phyloP scores from a whole-genome alignment of 2,797 vertebrate species.

The Gymnothorax reevesii region DNA sequence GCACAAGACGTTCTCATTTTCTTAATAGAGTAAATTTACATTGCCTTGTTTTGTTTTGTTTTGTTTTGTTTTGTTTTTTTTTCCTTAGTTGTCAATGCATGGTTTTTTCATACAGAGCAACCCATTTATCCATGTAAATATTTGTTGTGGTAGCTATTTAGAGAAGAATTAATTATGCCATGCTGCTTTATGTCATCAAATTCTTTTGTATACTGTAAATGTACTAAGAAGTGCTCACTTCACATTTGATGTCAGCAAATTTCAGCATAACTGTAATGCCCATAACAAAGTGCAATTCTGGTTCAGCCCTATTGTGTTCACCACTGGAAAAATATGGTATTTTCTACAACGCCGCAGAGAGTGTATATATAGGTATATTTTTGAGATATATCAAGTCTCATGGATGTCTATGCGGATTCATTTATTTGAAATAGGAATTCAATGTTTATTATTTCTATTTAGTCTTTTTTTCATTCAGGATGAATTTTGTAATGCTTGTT shows the following conservation, averaged over 20 bases:
- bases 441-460: conserved; percentile 23
- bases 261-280: conserved; percentile 66
- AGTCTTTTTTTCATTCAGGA: conserved; percentile 55
- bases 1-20: conserved; percentile 72
- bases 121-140: conserved; percentile 75
- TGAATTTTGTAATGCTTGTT: conserved; percentile 74
- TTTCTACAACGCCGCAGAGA: conserved; percentile 78
- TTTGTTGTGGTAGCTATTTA: conserved; percentile 68
- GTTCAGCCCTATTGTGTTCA: conserved; percentile 41
- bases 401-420: conserved; percentile 62
- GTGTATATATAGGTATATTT: conserved; percentile 82
- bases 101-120: conserved; percentile 77
- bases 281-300: conserved; percentile 79
- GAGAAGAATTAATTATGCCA: conserved; percentile 68
- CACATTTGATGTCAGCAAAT: conserved; percentile 41
- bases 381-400: conserved; percentile 71
- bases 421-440: conserved; percentile 58
- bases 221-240: conserved; percentile 59
- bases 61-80: conserved; percentile 60
- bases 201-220: conserved; percentile 53
- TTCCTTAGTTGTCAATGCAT: conserved; percentile 83
- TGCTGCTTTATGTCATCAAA: conserved; percentile 54
- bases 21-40: conserved; percentile 52
- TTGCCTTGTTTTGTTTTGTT: conserved; percentile 65
- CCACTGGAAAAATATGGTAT: conserved; percentile 55